A percentile compares a stretch with the other conserved stretches of the same genome.
These are phyloP conservation scores for Centrocercus urophasianus DNA, from an alignment of 2,113 vertebrate species.

Conservation along the genomic window DNA sequence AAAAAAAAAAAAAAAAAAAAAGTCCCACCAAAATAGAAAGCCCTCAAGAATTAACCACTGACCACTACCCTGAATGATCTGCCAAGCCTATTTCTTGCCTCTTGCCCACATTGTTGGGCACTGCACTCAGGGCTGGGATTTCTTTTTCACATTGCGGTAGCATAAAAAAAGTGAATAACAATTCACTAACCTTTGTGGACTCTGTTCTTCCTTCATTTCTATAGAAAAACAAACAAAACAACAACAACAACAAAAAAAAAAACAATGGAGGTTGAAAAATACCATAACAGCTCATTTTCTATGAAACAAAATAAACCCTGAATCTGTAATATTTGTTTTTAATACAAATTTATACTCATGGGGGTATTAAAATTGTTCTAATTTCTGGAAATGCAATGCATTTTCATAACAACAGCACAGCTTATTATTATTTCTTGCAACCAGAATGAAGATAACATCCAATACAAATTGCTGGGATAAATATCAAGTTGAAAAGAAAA, in stretches of 20 bases:
- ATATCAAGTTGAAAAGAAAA: not conserved
- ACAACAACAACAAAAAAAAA: not conserved
- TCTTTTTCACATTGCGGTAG: not conserved
- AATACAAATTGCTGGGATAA: not conserved
- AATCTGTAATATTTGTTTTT: not conserved
- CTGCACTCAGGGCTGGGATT: not conserved
- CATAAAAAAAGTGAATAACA: not conserved
- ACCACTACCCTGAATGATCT: not conserved
- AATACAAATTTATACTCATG: not conserved
- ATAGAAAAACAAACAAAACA: not conserved
- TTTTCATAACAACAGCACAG: not conserved
- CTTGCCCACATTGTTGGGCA: not conserved
- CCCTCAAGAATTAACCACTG: not conserved
- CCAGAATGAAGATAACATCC: not conserved
- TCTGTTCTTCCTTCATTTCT: slow-evolving; percentile 22
- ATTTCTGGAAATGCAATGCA: not conserved
- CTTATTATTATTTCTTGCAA: not conserved
- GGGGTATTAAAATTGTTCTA: not conserved
- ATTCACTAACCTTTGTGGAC: not conserved
- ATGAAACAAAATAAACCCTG: not conserved
- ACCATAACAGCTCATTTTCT: not conserved
- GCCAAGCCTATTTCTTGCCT: not conserved
- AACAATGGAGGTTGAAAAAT: not conserved
- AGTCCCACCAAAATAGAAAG: not conserved
- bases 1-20: not conserved